Percentiles rank a stretch among this genome's conserved stretches.
These are phyloP conservation scores for Caranx ignobilis DNA, from an alignment of 2,113 vertebrate species.

Conservation along the genomic window DNA sequence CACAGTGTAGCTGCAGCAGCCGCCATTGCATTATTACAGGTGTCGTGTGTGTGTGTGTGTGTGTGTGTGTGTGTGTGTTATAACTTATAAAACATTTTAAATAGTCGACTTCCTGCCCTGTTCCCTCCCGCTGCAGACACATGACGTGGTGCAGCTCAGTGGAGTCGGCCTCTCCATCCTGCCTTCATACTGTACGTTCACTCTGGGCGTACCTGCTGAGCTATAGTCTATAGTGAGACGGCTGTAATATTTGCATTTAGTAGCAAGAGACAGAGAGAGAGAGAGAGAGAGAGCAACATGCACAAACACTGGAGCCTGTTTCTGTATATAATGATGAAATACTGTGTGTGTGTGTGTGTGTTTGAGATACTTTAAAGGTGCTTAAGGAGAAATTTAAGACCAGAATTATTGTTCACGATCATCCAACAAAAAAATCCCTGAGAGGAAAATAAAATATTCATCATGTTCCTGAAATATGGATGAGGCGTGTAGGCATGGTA, in stretches of 20 bases:
- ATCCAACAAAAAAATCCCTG: not conserved
- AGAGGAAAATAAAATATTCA: constrained; percentile 22
- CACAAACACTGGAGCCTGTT: not conserved
- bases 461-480: constrained; percentile 2
- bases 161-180: constrained; percentile 8
- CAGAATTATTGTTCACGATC: not conserved
- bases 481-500: not conserved
- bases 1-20: not conserved
- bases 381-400: not conserved
- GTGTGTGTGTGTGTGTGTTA: too few species aligned
- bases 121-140: not conserved
- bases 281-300: too few species aligned
- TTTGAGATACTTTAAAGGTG: not conserved
- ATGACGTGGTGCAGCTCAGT: not conserved
- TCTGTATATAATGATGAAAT: not conserved
- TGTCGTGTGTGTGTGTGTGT: not conserved
- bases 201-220: too few species aligned
- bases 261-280: too few species aligned
- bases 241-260: not conserved
- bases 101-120: rapidly evolving
- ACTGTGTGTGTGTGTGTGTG: too few species aligned
- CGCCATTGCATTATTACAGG: not conserved
- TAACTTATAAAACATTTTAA: too few species aligned
- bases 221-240: not conserved
- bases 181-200: not conserved